Percentiles rank a stretch among this genome's conserved stretches.
Conservation (phyloP, 53 echinoderm and acorn worm genomes). For the Pentamera pediparva region DNA sequence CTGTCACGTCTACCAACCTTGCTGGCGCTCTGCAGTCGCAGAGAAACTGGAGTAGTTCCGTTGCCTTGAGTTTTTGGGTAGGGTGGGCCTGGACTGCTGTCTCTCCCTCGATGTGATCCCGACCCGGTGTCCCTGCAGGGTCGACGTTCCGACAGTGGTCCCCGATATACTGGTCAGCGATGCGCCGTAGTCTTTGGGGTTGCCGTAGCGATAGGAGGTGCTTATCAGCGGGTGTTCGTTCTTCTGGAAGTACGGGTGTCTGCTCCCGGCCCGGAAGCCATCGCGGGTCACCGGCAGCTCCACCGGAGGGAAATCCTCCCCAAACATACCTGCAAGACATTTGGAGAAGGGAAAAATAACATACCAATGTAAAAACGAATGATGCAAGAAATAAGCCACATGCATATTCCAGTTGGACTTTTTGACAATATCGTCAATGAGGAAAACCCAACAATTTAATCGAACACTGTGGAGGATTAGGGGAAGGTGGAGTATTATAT, state of each 20-base stretch:
- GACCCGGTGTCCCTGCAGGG: slow-evolving; percentile 60
- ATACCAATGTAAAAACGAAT: not conserved
- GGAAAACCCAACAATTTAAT: too few relatives aligned
- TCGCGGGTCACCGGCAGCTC: slow-evolving; percentile 45
- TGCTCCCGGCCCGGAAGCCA: slow-evolving; percentile 58
- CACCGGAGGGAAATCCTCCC: slow-evolving; percentile 38
- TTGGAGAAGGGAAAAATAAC: not conserved
- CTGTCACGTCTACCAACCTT: too few relatives aligned
- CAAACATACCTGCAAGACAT: slow-evolving; percentile 40
- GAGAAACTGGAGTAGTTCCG: slow-evolving; percentile 25
- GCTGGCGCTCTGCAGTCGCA: slow-evolving; percentile 2
- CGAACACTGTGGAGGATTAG: too few relatives aligned
- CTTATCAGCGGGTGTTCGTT: slow-evolving; percentile 35
- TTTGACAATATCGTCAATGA: too few relatives aligned
- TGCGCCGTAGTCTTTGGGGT: slow-evolving; percentile 14
- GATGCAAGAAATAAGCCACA: too few relatives aligned
- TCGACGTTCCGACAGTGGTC: slow-evolving; percentile 27
- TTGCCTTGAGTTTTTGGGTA: slow-evolving; percentile 24
- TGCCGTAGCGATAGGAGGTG: slow-evolving; percentile 36
- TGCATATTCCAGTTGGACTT: too few relatives aligned
- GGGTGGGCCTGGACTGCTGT: slow-evolving; percentile 34
- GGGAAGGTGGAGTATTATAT: too few relatives aligned
- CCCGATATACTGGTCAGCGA: slow-evolving; percentile 49
- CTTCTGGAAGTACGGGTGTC: slow-evolving; percentile 48
- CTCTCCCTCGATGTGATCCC: slow-evolving; percentile 59